Base-by-base conservation (phyloP, 2,113 vertebrate species). In the Cricetomys ansorgei region DNA sequence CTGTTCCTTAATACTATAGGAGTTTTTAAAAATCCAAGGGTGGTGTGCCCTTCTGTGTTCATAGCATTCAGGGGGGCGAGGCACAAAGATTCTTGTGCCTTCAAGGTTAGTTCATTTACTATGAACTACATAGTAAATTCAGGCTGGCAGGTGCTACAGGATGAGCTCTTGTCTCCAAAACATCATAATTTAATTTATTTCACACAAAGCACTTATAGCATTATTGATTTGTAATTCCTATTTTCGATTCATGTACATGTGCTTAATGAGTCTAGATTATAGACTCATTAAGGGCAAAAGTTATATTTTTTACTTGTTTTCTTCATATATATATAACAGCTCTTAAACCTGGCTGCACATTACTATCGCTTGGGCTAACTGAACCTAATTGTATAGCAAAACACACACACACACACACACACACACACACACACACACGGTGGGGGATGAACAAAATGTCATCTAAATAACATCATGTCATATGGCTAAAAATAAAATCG, bases 151-250 rank as follows among this genome's bases (percentile, higher is more conserved):
- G n/a, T 6, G 48, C 64, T 87, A 87, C 43, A 70, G 7, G 25
- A 27, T 69, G 13, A 69, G 48, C n/a, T n/a, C 23, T 62, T 92
- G 27, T 37, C 67, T 40, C 29, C 17, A 31, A 86, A 48, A 67
- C 23, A 25, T 53, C 34, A 43, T 72, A 55, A 57, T 57, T 70
- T 57, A 88, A 25, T 57, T 57, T 64, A 11, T 83, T 40, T 93
- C 95, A 83, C 31, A 91, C 85, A 94, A 96, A 72, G 59, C 5
- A 94, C 12, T 21, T 85, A 84, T 50, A 40, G 27, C 12, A 94
- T 94, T 92, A 92, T 79, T 96, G 76, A 95, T 88, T 96, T 95
- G 86, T 45, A 80, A 55, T 96, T 94, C 70, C 8, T 62, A 15
- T 67, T 34, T 84, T 57, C 45, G 12, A 96, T 72, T 96, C 43